Percentiles rank a stretch among this genome's conserved stretches.
These are phyloP conservation scores for Rattus rattus DNA, from an alignment of 2,113 vertebrate species.

Conservation along the genomic window DNA sequence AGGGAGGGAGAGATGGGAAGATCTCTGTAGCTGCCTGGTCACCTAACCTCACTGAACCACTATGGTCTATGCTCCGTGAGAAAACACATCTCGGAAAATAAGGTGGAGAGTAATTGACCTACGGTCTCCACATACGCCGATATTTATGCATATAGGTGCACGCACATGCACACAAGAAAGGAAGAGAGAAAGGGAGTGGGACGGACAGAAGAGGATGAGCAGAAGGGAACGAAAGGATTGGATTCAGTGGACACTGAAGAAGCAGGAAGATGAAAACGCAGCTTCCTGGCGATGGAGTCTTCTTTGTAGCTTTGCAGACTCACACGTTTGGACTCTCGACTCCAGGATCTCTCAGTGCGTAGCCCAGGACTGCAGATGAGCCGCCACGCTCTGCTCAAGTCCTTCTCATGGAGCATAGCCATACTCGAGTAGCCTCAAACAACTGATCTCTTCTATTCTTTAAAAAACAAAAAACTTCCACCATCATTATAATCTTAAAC, in stretches of 20 bases:
- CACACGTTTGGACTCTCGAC: background rate
- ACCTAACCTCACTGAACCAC: background rate
- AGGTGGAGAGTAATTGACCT: background rate
- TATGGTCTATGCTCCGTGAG: background rate
- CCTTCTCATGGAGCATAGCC: background rate
- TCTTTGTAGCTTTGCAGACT: slow-evolving; percentile 6
- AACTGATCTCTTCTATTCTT: slow-evolving; percentile 2
- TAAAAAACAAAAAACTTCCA: background rate
- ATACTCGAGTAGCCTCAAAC: background rate
- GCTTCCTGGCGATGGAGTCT: background rate
- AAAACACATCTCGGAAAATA: background rate
- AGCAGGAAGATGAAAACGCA: background rate
- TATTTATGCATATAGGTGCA: background rate
- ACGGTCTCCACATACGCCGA: background rate
- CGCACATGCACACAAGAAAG: background rate
- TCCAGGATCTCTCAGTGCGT: background rate
- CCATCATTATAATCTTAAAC: slow-evolving; percentile 39
- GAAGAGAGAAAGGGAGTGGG: background rate
- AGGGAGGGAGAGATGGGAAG: background rate
- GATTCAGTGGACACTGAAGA: background rate
- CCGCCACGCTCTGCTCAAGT: background rate
- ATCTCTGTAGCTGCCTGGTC: background rate
- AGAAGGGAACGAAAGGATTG: background rate
- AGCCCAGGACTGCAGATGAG: background rate
- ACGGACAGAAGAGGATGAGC: too few relatives aligned